Evolutionary conservation across 2,888 invertebrate genomes (phyloP).

Genomic region (Catonia carolina): DNA sequence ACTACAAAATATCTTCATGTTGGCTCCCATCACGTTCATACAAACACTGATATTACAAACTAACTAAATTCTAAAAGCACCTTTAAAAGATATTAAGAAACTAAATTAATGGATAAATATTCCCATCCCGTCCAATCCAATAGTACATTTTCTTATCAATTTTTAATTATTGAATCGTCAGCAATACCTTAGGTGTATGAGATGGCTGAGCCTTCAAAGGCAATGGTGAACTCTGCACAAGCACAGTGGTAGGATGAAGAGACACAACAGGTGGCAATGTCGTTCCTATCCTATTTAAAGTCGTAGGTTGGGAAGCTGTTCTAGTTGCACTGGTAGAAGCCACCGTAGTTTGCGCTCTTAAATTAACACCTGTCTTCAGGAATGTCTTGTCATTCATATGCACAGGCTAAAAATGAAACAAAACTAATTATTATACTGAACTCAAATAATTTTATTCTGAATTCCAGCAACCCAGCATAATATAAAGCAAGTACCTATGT

Average conservation of each 20-base stretch:
- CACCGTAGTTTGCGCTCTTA: neutral
- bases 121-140: too few relatives aligned
- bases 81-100: too few relatives aligned
- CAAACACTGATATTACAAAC: too few relatives aligned
- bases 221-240: constrained; percentile 22
- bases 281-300: constrained; percentile 27
- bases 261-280: constrained; percentile 27
- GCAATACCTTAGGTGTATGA: constrained; percentile 21
- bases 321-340: neutral
- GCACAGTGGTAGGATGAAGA: constrained; percentile 26
- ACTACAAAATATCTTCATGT: too few relatives aligned
- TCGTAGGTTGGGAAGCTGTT: constrained; percentile 15
- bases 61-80: too few relatives aligned
- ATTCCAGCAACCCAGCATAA: neutral
- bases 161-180: too few relatives aligned
- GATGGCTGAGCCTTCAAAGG: constrained; percentile 25
- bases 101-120: too few relatives aligned
- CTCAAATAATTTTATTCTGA: too few relatives aligned
- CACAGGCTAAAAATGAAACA: neutral
- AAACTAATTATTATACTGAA: too few relatives aligned
- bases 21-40: too few relatives aligned
- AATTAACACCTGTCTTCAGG: constrained; percentile 8
- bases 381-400: constrained; percentile 16
- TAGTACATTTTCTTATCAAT: too few relatives aligned
- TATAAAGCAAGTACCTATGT: too few relatives aligned